Base-by-base conservation (phyloP, 2,113 vertebrate genomes). In the Siphamia tubifer region DNA sequence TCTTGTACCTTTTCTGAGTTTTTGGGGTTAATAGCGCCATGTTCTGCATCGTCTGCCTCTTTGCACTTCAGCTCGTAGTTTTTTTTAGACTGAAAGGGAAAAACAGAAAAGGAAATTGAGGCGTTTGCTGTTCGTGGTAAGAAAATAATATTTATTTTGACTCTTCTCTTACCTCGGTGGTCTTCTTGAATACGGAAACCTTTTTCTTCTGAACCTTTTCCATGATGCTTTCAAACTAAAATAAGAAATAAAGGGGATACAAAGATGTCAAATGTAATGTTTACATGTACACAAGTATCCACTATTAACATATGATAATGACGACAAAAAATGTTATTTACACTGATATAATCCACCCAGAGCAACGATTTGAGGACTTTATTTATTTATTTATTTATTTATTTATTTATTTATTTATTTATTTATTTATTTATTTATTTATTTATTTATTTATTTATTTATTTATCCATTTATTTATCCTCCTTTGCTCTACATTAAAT, bases 161-260 rank as follows among this genome's bases (percentile, higher is more conserved):
- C 10, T 43, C 19, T 64, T 31, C 4, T 48, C 36, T 32, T 77
- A 98, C 97, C 90, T 98, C 96, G 89, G 94, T 92, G 5, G 94
- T 90, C 77, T 93, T 98, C 91, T 95, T 98, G 54, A 94, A 95
- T 10, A 94, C 78, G 0, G 91, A 88, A 60, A 94, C 60, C 44
- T 98, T 99, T 85, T 61, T 94, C 92, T 95, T 99, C 8, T 98
- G 96, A 31, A 94, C 78, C 0, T 94, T 94, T 24, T 98, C 96
- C 95, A 99, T 96, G 38, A 94, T 92, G 19, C 87, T 92, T 84
- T 98, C 95, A 0, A 96, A 96, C 97, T 99, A 77, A 31, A 16
- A 61, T 25, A 11, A 16, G 16, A 69, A 51, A 78, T 1, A 78
- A 5, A 27, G 54, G 6, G 5, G 13, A 43, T 17, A 10, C 21